A percentile compares a stretch with the other conserved stretches of the same genome.
These are phyloP conservation scores for Aleiodes sp. DNA, from an alignment of 1,140 invertebrate genomes.

Conservation along the genomic window DNA sequence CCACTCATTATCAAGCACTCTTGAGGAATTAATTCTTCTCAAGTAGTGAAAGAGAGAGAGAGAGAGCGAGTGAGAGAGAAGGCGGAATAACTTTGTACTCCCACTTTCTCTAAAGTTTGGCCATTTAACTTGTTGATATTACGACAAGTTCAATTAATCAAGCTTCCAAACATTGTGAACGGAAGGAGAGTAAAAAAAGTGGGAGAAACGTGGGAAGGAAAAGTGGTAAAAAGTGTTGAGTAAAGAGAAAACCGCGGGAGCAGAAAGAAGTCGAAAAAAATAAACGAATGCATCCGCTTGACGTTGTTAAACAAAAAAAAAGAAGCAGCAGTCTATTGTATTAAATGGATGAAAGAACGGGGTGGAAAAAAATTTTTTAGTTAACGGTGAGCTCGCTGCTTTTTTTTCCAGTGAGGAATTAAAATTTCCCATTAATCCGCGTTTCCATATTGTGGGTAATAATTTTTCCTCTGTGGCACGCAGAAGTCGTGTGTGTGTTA, in stretches of 20 bases:
- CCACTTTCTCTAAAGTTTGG: neutral
- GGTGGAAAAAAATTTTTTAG: too few species aligned
- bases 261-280: too few species aligned
- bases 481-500: neutral
- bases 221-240: neutral
- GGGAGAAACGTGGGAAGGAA: neutral
- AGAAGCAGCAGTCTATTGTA: too few species aligned
- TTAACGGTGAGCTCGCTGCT: too few species aligned
- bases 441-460: slow-evolving; percentile 17
- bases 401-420: too few species aligned
- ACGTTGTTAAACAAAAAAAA: too few species aligned
- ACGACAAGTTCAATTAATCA: slow-evolving; percentile 2
- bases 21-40: neutral
- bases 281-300: too few species aligned
- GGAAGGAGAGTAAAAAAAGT: neutral
- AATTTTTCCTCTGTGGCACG: slow-evolving; percentile 11
- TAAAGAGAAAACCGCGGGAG: too few species aligned
- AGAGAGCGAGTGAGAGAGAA: too few species aligned
- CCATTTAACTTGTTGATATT: slow-evolving; percentile 8
- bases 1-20: slow-evolving; percentile 6
- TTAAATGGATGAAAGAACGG: too few species aligned
- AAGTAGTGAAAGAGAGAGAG: too few species aligned
- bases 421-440: slow-evolving; percentile 12
- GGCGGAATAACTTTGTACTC: neutral
- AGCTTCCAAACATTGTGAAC: neutral